Evolutionary conservation across 2,113 vertebrate species (phyloP), one percentile per base, ranked within the genome.

Genomic region (Ceuthmochares aereus): DNA sequence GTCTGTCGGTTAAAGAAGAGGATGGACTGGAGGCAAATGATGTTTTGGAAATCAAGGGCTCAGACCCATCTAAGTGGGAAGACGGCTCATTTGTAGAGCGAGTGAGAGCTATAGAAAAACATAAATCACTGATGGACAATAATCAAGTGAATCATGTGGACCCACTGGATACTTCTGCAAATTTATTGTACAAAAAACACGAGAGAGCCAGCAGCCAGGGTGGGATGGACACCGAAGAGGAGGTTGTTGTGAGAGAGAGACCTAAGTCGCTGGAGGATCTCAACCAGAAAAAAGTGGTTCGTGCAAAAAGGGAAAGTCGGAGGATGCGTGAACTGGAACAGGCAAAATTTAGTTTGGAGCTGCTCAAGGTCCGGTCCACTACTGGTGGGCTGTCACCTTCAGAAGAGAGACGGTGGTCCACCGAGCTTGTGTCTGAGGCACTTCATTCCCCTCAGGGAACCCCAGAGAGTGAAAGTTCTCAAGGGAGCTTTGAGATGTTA

Each of bases 321-420:
- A 97, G 99, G 90, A 99, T 99, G 99, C 98, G 99, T 76, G 99
- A 99, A 79, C 91, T 99, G 90, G 99, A 99, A 36, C 99, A 99
- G 96, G 99, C 99, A 2, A 98, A 99, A 89, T 99, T 99, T 96
- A 99, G 99, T 96, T 97, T 99, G 96, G 99, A 99, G 95, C 97
- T 99, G 86, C 98, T 99, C 4, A 99, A 99, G 96, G 99, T 99
- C 7, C 98, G 99, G 19, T 99, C 99, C 42, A 99, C 98, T 2
- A 99, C 98, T 2, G 97, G 98, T 1, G 98, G 98, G 3, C 87
- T 97, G 4, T 99, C 99, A 1, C 99, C 99, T 10, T 98, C 99
- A 1, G 99, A 99, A 55, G 99, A 99, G 69, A 98, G 95, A 3
- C 98, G 98, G 56, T 99, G 99, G 99, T 98, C 99, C 47, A 72